Conservation (phyloP, 2,113 vertebrate species). For the Merops nubicus region DNA sequence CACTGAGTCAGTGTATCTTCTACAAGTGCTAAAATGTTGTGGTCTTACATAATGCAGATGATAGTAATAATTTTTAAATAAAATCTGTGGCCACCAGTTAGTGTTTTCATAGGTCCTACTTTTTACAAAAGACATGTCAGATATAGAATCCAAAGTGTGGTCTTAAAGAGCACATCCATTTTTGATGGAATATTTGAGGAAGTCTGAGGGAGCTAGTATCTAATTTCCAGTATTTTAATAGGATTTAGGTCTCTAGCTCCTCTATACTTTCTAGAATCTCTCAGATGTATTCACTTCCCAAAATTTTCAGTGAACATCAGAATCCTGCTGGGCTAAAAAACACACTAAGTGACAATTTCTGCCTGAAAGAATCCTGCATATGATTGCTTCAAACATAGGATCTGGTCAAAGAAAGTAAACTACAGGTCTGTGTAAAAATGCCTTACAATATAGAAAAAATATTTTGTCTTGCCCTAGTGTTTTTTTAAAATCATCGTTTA, state of each 20-base stretch:
- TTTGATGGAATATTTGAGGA: neutral
- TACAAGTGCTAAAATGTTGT: neutral
- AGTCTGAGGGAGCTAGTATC: neutral
- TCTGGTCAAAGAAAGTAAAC: neutral
- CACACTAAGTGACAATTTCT: neutral
- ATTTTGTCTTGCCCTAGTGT: neutral
- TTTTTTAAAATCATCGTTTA: neutral
- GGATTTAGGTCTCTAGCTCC: neutral
- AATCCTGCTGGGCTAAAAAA: neutral
- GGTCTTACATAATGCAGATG: neutral
- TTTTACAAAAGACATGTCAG: neutral
- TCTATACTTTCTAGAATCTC: neutral
- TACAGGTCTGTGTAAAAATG: neutral
- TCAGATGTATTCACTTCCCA: neutral
- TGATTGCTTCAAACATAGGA: neutral
- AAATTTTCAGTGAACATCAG: neutral
- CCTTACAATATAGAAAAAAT: neutral
- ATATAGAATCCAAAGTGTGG: neutral
- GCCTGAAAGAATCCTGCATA: neutral
- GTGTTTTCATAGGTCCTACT: neutral
- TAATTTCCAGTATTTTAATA: neutral
- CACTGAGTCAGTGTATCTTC: neutral
- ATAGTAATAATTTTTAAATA: neutral
- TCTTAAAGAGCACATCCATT: neutral
- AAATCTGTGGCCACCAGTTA: neutral